Evolutionary conservation across 2,888 invertebrate genomes (phyloP), one percentile per base, ranked within the genome.

Genomic region (Schizotus pectinicornis): DNA sequence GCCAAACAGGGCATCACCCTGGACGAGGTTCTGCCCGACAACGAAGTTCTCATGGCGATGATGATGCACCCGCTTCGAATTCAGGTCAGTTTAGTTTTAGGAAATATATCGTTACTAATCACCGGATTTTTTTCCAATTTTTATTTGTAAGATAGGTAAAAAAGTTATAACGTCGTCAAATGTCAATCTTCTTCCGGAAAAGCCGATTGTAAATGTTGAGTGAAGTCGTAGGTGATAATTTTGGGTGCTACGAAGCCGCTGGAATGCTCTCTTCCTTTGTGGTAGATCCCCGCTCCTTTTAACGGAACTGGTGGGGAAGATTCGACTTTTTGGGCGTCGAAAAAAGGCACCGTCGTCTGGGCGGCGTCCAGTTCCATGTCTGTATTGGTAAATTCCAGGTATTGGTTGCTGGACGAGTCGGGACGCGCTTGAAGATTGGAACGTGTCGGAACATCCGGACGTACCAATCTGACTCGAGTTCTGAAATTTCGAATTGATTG

Each of bases 21-120:
- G 33, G 84, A 86, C 61, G 91, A 92, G 72, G 85, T 96, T 63
- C 83, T 96, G 71, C 95, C 96, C 42, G 85, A 90, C 42, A 84
- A 88, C 1, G 89, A 91, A 72, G 84, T 95, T 50, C 89, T 92
- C 70, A 83, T 91, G 69, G 83, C 96, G 45, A 90, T 96, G 83
- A 90, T 92, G 81, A 89, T 92, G 82, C 97, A 98, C 82, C 95
- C 95, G 42, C 85, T 97, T 6, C 84, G 95, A 67, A 92, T 95
- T 62, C 95, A 96, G 89, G 96, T 95, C 75, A 83, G 88, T 84
- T 9, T 22, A 22, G 22, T 22, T 2, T 22, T 22, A 22, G 22
- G 5, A 3, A 22, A 22, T 22, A 22, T 9, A 13, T 42, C 31
- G 7, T 38, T 6, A 9, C 38, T 9, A 6, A 9, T 6, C 9